These are phyloP conservation scores for Melanophora roralis DNA, from an alignment of 2,888 invertebrate genomes.

Conservation along the genomic window DNA sequence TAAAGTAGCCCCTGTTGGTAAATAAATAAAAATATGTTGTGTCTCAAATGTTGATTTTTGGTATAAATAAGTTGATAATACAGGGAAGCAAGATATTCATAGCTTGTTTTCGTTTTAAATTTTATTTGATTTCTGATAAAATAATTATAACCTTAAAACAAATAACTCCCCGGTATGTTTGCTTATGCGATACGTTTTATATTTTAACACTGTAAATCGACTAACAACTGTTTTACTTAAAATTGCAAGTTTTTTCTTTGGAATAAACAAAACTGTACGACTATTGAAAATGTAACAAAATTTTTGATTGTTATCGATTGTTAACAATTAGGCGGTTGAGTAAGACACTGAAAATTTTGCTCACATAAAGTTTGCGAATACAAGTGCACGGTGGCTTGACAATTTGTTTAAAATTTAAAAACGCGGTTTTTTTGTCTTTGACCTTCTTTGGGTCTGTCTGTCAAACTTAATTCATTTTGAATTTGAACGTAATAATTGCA, in stretches of 20 bases:
- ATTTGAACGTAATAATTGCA: slow-evolving; percentile 19
- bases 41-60: too few relatives aligned
- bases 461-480: slow-evolving; percentile 15
- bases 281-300: neutral
- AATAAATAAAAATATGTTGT: too few relatives aligned
- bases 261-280: neutral
- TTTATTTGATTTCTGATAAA: too few relatives aligned
- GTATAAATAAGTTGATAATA: too few relatives aligned
- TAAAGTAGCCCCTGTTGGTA: too few relatives aligned
- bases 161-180: too few relatives aligned
- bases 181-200: too few relatives aligned
- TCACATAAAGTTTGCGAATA: neutral
- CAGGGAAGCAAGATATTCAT: too few relatives aligned
- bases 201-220: too few relatives aligned
- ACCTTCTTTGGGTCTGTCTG: slow-evolving; percentile 28
- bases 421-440: neutral
- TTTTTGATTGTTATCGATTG: slow-evolving; percentile 1
- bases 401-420: neutral
- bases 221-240: neutral
- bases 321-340: neutral
- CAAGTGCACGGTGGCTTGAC: neutral
- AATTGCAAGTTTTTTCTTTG: neutral
- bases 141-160: too few relatives aligned
- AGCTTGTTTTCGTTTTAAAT: too few relatives aligned
- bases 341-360: slow-evolving; percentile 1